These are phyloP conservation scores for Carassius auratus DNA, from an alignment of 2,113 vertebrate genomes.

Conservation along the genomic window DNA sequence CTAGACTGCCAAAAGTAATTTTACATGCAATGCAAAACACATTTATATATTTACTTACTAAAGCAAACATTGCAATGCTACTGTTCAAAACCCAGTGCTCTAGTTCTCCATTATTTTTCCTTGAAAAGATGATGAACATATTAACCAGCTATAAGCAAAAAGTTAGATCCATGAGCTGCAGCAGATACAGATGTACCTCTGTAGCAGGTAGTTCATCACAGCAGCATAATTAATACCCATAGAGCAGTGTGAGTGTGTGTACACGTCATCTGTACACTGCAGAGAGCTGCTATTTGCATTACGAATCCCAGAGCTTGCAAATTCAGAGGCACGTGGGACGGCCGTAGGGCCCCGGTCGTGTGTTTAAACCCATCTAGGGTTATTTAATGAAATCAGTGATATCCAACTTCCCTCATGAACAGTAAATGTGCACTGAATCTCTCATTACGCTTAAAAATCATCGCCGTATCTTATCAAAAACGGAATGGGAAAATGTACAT, in stretches of 20 bases:
- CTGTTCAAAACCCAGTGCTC: background rate
- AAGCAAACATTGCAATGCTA: background rate
- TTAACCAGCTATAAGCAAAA: background rate
- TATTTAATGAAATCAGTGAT: background rate
- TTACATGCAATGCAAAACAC: background rate
- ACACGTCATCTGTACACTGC: background rate
- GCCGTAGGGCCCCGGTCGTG: background rate
- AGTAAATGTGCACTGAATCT: no score
- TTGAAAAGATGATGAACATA: background rate
- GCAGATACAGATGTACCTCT: background rate
- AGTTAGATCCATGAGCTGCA: background rate
- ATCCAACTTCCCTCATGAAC: no score
- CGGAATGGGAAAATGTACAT: no score
- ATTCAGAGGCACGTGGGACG: conserved; percentile 1
- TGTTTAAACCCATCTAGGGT: background rate
- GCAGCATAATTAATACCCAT: conserved; percentile 20
- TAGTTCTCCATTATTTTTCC: no score
- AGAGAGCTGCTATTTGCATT: conserved; percentile 19
- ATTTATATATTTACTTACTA: background rate
- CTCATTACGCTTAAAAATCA: no score
- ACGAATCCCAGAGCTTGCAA: conserved; percentile 3
- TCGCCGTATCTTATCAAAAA: no score
- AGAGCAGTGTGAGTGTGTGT: background rate
- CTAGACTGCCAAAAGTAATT: background rate
- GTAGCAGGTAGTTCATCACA: conserved; percentile 20